Evolutionary conservation across 2,113 vertebrate genomes (phyloP).

Genomic region (Amblyopsis rosae): DNA sequence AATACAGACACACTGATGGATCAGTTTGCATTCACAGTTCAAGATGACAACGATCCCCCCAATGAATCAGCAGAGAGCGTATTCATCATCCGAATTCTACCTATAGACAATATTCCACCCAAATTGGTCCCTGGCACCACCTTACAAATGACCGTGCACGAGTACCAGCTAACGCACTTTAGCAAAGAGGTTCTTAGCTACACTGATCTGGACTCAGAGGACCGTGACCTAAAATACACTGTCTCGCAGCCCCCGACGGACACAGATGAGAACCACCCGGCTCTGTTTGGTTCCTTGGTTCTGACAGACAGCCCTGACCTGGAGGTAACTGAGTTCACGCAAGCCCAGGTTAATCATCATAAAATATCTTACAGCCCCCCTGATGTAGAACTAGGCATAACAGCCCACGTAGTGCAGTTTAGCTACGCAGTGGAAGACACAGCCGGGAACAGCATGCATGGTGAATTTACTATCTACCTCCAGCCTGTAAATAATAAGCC

Average conservation of each 20-base stretch:
- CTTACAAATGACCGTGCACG: conserved; percentile 86
- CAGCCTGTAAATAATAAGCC: conserved; percentile 94
- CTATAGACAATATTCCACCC: conserved; percentile 87
- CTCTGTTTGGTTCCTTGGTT: conserved; percentile 83
- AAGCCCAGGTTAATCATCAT: conserved; percentile 94
- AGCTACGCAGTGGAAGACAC: conserved; percentile 87
- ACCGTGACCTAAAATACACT: conserved; percentile 87
- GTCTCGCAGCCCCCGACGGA: conserved; percentile 84
- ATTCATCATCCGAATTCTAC: conserved; percentile 84
- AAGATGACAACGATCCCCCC: conserved; percentile 93
- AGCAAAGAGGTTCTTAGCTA: conserved; percentile 86
- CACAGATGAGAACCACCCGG: conserved; percentile 84
- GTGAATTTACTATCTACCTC: conserved; percentile 85
- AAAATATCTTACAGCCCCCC: conserved; percentile 90
- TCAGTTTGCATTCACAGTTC: conserved; percentile 86
- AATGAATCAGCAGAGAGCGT: conserved; percentile 83
- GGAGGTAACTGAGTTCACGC: conserved; percentile 87
- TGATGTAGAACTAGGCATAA: conserved; percentile 87
- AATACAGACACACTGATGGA: conserved; percentile 82
- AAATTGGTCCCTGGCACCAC: conserved; percentile 83
- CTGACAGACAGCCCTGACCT: conserved; percentile 83
- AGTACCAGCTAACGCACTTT: conserved; percentile 87
- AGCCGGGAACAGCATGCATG: conserved; percentile 82
- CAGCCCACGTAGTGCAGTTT: conserved; percentile 88
- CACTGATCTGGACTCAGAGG: conserved; percentile 91